Evolutionary conservation across 2,797 vertebrate genomes (phyloP).

Genomic region (Myotis vivesi): DNA sequence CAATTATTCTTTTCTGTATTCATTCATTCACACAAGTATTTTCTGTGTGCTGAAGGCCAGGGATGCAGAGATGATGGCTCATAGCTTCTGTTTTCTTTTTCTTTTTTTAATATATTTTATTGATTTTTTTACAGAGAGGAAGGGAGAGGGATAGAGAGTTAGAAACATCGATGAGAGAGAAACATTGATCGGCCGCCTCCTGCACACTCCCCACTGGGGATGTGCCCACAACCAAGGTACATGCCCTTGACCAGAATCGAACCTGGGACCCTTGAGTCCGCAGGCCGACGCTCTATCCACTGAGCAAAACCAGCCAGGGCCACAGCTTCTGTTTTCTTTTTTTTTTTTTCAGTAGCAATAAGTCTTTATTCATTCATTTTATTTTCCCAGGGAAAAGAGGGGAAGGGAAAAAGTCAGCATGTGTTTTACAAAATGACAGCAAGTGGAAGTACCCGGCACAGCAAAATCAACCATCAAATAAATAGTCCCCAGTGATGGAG

Average conservation of each 20-base stretch:
- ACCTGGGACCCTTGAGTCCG: no score
- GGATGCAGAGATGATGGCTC: not conserved
- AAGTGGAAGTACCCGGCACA: constrained; percentile 40
- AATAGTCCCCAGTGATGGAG: constrained; percentile 38
- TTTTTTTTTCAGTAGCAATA: constrained; percentile 71
- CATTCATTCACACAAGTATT: not conserved
- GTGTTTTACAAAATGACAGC: constrained; percentile 70
- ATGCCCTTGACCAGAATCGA: no score
- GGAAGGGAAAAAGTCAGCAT: constrained; percentile 54
- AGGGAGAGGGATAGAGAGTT: no score
- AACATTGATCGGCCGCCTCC: no score
- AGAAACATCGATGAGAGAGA: no score
- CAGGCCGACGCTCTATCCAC: no score
- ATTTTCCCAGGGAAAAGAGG: constrained; percentile 66
- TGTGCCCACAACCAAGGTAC: no score
- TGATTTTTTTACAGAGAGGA: no score
- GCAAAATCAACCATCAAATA: constrained; percentile 64
- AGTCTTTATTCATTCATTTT: constrained; percentile 71
- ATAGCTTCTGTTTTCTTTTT: not conserved
- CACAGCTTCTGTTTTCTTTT: not conserved
- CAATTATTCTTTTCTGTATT: not conserved
- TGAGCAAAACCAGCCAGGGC: no score
- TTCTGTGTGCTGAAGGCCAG: not conserved
- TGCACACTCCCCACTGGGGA: no score
- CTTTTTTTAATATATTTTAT: no score